These are phyloP conservation scores for Tetheella fluctuosa DNA, from an alignment of 2,888 invertebrate species.

Conservation along the genomic window DNA sequence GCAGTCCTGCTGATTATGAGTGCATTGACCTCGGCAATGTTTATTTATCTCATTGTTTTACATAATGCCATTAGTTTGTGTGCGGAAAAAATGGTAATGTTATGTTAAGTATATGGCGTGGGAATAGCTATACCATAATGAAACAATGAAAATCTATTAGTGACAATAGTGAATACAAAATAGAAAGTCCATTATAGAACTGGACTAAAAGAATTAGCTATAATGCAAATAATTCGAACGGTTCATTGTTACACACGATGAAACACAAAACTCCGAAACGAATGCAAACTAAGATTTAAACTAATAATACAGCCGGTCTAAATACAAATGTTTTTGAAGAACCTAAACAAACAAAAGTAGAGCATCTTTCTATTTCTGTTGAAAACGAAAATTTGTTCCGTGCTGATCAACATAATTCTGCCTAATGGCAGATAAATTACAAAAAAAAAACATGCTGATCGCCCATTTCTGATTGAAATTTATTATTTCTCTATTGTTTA, in stretches of 20 bases:
- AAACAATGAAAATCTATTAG: slow-evolving; percentile 4
- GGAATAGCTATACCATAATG: neutral
- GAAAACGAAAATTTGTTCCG: neutral
- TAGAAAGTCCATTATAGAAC: neutral
- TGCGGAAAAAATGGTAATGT: slow-evolving; percentile 9
- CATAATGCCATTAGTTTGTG: slow-evolving; percentile 12
- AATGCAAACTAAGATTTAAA: too few relatives aligned
- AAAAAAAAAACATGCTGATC: neutral
- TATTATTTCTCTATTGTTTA: neutral
- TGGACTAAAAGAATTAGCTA: neutral
- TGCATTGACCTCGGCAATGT: slow-evolving; percentile 48
- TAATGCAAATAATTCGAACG: too few relatives aligned
- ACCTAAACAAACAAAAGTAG: neutral
- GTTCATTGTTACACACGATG: too few relatives aligned
- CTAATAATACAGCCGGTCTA: too few relatives aligned
- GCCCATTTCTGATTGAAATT: neutral
- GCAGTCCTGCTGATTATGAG: slow-evolving; percentile 38
- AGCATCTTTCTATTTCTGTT: neutral
- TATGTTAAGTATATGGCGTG: slow-evolving; percentile 10
- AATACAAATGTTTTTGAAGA: neutral
- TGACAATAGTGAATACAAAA: neutral
- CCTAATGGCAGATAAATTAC: neutral
- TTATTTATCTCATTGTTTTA: slow-evolving; percentile 25
- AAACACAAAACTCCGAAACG: too few relatives aligned
- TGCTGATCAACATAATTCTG: neutral